Percentiles rank a stretch among this genome's conserved stretches.
These are phyloP conservation scores for Ischnus inquisitorius DNA, from an alignment of 2,888 invertebrate genomes.

Conservation along the genomic window DNA sequence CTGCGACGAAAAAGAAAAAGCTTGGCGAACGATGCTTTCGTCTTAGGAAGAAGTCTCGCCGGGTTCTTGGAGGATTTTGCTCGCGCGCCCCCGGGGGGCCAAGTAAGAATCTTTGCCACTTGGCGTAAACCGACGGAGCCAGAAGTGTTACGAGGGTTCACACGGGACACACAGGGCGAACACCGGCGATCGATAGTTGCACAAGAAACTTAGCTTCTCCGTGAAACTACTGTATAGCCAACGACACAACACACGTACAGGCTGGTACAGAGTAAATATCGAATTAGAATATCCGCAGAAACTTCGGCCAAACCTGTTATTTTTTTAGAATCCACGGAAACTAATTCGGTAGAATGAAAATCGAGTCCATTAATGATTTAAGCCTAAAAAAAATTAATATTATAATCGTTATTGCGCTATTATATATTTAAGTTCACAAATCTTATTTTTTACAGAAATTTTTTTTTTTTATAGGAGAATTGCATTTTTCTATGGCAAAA, in stretches of 20 bases:
- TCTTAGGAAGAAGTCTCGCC: not conserved
- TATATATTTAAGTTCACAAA: no score
- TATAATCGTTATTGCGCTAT: no score
- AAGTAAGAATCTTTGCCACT: conserved; percentile 36
- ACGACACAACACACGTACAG: not conserved
- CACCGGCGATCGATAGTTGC: conserved; percentile 55
- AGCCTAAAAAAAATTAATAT: no score
- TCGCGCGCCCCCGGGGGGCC: not conserved
- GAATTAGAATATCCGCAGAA: no score
- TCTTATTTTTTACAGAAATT: no score
- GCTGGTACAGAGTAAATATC: no score
- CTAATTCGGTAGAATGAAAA: no score
- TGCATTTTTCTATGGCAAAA: no score
- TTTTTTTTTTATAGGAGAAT: no score
- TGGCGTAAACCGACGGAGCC: conserved; percentile 18
- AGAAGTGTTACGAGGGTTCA: conserved; percentile 27
- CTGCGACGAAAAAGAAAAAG: not conserved
- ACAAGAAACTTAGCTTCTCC: conserved; percentile 41
- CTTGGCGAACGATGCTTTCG: conserved; percentile 17
- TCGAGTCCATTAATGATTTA: no score
- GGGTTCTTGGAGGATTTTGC: not conserved
- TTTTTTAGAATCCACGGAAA: no score
- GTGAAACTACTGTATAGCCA: not conserved
- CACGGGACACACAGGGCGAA: conserved; percentile 32
- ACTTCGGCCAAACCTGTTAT: no score